phyloP scores from a whole-genome alignment of 2,113 vertebrate species.

The Protobothrops flavoviridis region DNA sequence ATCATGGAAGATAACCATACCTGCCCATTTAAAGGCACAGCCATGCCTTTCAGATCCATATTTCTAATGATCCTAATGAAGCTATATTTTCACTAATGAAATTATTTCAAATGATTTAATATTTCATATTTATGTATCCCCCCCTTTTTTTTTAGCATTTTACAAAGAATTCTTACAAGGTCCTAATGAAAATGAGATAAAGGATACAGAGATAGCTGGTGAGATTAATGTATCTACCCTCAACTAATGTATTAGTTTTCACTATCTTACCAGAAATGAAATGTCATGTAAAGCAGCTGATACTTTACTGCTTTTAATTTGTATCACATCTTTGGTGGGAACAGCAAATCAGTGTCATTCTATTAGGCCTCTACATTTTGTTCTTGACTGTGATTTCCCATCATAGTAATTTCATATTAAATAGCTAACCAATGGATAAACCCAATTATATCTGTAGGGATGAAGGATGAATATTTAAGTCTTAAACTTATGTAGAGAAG shows the following conservation, averaged over 20 bases:
- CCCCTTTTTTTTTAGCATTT: not conserved
- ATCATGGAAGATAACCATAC: not conserved
- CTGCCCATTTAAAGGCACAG: not conserved
- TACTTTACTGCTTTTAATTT: conserved; percentile 65
- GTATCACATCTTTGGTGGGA: conserved; percentile 37
- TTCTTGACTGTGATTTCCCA: conserved; percentile 49
- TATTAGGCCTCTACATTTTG: conserved; percentile 33
- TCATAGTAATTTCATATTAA: conserved; percentile 31
- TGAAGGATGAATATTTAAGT: conserved; percentile 10
- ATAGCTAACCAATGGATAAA: conserved; percentile 36
- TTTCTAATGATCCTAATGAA: not conserved
- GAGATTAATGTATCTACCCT: conserved; percentile 50
- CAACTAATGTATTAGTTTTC: conserved; percentile 44
- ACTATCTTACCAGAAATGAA: conserved; percentile 57
- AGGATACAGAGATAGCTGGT: conserved; percentile 33
- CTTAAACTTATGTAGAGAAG: conserved; percentile 13
- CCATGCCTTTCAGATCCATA: not conserved
- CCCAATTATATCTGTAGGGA: not conserved
- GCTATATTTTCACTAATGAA: not conserved
- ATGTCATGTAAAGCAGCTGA: not conserved
- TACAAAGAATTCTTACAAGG: conserved; percentile 18
- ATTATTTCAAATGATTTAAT: conserved; percentile 22
- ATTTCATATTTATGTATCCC: conserved; percentile 21
- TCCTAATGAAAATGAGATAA: conserved; percentile 40
- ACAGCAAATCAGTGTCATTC: conserved; percentile 58